Base-by-base conservation (phyloP, 2,797 vertebrate species). In the Alca torda region DNA sequence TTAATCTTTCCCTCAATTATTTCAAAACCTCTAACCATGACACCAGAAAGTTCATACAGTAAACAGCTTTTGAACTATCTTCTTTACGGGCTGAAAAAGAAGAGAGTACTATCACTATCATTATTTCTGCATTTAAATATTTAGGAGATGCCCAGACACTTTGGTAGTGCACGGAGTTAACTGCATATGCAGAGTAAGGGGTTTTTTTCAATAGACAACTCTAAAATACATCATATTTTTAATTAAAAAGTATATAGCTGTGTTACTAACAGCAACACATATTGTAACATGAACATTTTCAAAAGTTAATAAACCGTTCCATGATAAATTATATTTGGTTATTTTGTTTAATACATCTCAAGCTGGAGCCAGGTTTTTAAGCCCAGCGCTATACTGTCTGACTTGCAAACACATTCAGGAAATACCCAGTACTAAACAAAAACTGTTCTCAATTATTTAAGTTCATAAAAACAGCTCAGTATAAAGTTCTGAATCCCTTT, bases 391-490 rank as follows among this genome's bases (percentile, higher is more conserved):
- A 41, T 16, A 24, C 37, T 74, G 85, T 86, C 95, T 84, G 79
- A 91, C 91, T 89, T 91, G 72, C 74, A 90, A 87, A 95, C 9
- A 13, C 81, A 91, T 87, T 84, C 78, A 90, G 90, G 81, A 97
- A 97, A 95, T 73, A 95, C 33, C 43, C 84, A 87, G 63, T 81
- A 65, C 90, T 93, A 95, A 96, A 96, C 89, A 96, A 94, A 88
- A 96, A 93, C 89, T 61, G 75, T 87, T 95, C 92, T 87, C 93
- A 94, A 93, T 96, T 95, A 96, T 92, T 95, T 56, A 95, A 92
- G 72, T 94, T 93, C 72, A 93, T 91, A 89, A 93, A 93, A 95
- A 5, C 90, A 72, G 70, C 57, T 87, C 84, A 89, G 41, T 69
- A 85, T 77, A 83, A 79, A 31, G 56, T 74, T 95, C 45, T 85